These are phyloP conservation scores for Drosophila nannoptera DNA, from an alignment of 1,140 invertebrate species.

Conservation along the genomic window DNA sequence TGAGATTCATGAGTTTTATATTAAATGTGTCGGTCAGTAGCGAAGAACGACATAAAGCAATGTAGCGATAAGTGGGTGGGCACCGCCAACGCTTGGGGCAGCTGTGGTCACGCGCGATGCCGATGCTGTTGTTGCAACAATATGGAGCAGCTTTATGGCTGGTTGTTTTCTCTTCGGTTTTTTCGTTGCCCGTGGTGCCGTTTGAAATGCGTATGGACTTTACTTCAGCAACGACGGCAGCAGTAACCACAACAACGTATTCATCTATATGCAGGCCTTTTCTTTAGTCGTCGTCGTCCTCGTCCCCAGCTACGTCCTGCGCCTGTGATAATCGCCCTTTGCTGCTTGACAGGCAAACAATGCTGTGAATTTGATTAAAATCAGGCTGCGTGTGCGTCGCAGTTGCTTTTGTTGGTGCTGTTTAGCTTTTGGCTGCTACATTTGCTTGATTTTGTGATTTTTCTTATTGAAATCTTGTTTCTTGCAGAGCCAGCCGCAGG, in stretches of 20 bases:
- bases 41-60: constrained; percentile 42
- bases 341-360: constrained; percentile 75
- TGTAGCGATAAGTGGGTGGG: constrained; percentile 49
- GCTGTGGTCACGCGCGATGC: constrained; percentile 65
- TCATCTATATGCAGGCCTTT: constrained; percentile 44
- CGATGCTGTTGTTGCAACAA: constrained; percentile 14
- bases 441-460: constrained; percentile 44
- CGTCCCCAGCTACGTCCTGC: constrained; percentile 46
- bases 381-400: constrained; percentile 72
- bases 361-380: constrained; percentile 79
- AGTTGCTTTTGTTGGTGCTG: constrained; percentile 42
- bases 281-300: constrained; percentile 43
- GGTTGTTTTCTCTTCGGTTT: constrained; percentile 6
- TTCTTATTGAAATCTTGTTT: constrained; percentile 64
- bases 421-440: constrained; percentile 46
- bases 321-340: constrained; percentile 68
- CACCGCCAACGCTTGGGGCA: constrained; percentile 40
- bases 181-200: constrained; percentile 63
- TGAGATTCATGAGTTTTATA: constrained; percentile 73
- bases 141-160: constrained; percentile 60
- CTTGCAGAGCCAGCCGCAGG: constrained; percentile 48
- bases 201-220: constrained; percentile 78
- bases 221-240: constrained; percentile 45
- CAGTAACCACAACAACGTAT: constrained; percentile 2
- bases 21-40: constrained; percentile 33